Conservation (phyloP, 1,140 invertebrate species). For the Pseudomyrmex flavicornis region DNA sequence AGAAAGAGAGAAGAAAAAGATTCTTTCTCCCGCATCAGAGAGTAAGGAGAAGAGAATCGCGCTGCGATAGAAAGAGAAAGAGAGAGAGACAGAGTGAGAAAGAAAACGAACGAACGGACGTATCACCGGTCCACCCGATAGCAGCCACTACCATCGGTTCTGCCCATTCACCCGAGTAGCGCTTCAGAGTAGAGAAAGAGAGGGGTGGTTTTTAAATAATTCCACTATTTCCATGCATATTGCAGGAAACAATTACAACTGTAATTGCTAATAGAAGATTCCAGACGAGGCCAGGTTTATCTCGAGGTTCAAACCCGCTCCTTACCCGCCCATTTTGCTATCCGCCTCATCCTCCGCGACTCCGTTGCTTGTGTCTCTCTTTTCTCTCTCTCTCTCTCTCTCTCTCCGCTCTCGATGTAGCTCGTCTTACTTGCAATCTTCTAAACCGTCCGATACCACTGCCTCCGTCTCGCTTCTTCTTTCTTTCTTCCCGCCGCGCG, state of each 20-base stretch:
- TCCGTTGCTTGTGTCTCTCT: constrained; percentile 29
- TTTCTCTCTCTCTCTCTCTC: not conserved
- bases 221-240: constrained; percentile 85
- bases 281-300: constrained; percentile 85
- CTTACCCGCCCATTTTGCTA: constrained; percentile 68
- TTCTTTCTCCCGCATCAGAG: constrained; percentile 57
- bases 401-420: constrained; percentile 16
- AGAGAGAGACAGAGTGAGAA: constrained; percentile 54
- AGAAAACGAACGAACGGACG: not conserved
- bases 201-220: constrained; percentile 85
- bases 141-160: constrained; percentile 41
- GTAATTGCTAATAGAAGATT: constrained; percentile 86
- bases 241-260: constrained; percentile 86
- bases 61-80: constrained; percentile 18
- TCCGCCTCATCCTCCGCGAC: constrained; percentile 40
- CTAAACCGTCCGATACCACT: constrained; percentile 40
- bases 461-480: constrained; percentile 8
- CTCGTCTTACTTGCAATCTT: constrained; percentile 63
- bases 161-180: constrained; percentile 17
- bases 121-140: constrained; percentile 71
- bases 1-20: constrained; percentile 66
- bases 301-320: constrained; percentile 77
- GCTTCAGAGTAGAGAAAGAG: constrained; percentile 8
- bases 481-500: not conserved
- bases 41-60: constrained; percentile 55